Evolutionary conservation across 2,113 vertebrate genomes (phyloP).

Genomic region (Sander vitreus): DNA sequence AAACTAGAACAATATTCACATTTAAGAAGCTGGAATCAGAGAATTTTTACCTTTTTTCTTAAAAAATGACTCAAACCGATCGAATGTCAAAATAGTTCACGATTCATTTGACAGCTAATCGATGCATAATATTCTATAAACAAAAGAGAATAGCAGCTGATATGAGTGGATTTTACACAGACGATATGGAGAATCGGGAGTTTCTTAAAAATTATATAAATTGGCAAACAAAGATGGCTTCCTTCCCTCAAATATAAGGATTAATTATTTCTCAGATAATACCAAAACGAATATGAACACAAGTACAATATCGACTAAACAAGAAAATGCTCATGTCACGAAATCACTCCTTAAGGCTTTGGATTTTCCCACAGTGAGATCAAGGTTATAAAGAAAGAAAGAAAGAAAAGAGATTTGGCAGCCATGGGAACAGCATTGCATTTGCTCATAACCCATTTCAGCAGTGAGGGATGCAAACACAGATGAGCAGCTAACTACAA

Average conservation of each 20-base stretch:
- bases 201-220: not conserved
- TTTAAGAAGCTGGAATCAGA: too few species aligned
- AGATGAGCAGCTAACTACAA: constrained; percentile 15
- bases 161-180: not conserved
- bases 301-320: constrained; percentile 1
- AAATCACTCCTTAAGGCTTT: constrained; percentile 10
- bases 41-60: too few species aligned
- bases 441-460: constrained; percentile 28
- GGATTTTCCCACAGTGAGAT: constrained; percentile 13
- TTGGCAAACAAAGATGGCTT: not conserved
- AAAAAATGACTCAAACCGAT: too few species aligned
- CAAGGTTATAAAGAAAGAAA: constrained; percentile 22
- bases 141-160: not conserved
- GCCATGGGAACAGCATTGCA: constrained; percentile 11
- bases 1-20: too few species aligned
- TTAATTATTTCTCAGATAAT: not conserved
- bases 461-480: constrained; percentile 12
- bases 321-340: constrained; percentile 4
- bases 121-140: not conserved
- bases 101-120: too few species aligned
- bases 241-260: not conserved
- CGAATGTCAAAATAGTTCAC: too few species aligned
- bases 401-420: constrained; percentile 18
- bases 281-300: not conserved
- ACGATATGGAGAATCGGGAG: not conserved